These are phyloP conservation scores for Elysia crispata DNA, from an alignment of 2,888 invertebrate genomes.

Conservation along the genomic window DNA sequence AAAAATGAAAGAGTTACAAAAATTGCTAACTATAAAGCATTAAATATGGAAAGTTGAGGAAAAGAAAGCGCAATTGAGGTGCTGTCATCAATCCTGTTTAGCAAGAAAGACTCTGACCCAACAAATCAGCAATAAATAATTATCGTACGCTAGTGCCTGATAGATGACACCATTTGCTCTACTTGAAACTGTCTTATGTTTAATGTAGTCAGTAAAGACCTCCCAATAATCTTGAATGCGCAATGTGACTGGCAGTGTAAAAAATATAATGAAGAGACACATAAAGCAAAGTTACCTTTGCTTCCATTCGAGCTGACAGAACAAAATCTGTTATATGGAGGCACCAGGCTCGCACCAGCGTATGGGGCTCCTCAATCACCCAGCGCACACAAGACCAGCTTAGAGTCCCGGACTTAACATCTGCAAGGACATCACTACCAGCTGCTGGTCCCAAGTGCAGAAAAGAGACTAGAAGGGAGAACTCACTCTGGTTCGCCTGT, in stretches of 20 bases:
- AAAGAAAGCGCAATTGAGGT: too few relatives aligned
- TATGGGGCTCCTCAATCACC: slow-evolving; percentile 70
- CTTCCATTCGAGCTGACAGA: slow-evolving; percentile 81
- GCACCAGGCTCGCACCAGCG: slow-evolving; percentile 83
- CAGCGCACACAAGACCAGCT: slow-evolving; percentile 64
- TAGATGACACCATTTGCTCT: too few relatives aligned
- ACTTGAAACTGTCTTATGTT: too few relatives aligned
- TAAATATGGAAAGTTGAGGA: too few relatives aligned
- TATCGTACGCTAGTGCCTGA: not conserved
- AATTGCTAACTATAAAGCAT: too few relatives aligned
- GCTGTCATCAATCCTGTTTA: too few relatives aligned
- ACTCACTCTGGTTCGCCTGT: slow-evolving; percentile 57
- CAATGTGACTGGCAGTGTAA: too few relatives aligned
- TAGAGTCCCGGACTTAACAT: not conserved
- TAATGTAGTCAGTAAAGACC: too few relatives aligned
- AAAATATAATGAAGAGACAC: too few relatives aligned
- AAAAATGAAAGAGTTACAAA: not conserved
- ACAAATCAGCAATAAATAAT: not conserved
- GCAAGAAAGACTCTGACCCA: too few relatives aligned
- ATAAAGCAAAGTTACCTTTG: slow-evolving; percentile 75
- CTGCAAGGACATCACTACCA: slow-evolving; percentile 1
- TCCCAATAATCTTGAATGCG: too few relatives aligned
- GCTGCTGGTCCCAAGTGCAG: slow-evolving; percentile 57
- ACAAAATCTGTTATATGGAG: slow-evolving; percentile 83
- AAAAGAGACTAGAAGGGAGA: slow-evolving; percentile 63